Conservation (phyloP, 2,113 vertebrate genomes). For the Psittacula cyanocephala region DNA sequence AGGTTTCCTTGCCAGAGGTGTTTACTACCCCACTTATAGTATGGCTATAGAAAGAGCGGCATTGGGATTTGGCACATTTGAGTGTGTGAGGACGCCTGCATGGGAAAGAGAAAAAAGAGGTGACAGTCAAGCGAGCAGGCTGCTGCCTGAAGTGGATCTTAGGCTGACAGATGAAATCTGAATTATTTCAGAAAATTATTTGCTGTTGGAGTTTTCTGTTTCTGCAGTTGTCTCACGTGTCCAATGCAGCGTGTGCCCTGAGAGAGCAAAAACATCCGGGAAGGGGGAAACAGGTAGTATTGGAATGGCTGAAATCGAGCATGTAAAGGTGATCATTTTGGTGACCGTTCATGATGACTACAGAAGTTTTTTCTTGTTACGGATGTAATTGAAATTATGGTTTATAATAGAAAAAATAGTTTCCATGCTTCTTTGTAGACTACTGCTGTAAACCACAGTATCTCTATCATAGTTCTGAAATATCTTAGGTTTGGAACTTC, state of each 20-base stretch:
- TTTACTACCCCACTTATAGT: background rate
- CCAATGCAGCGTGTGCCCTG: background rate
- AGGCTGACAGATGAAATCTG: background rate
- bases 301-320: background rate
- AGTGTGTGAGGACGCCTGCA: background rate
- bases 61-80: background rate
- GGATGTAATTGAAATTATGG: background rate
- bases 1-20: background rate
- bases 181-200: background rate
- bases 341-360: background rate
- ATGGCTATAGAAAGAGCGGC: background rate
- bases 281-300: background rate
- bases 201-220: background rate
- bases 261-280: background rate
- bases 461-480: background rate
- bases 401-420: background rate
- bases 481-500: background rate
- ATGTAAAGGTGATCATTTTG: background rate
- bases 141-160: background rate
- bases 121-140: background rate
- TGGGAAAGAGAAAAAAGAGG: background rate
- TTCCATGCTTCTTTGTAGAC: background rate
- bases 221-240: background rate
- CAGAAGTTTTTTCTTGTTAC: background rate
- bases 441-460: background rate